Evolutionary conservation across 2,797 vertebrate genomes (phyloP).

Genomic region (Lophotriccus pileatus): DNA sequence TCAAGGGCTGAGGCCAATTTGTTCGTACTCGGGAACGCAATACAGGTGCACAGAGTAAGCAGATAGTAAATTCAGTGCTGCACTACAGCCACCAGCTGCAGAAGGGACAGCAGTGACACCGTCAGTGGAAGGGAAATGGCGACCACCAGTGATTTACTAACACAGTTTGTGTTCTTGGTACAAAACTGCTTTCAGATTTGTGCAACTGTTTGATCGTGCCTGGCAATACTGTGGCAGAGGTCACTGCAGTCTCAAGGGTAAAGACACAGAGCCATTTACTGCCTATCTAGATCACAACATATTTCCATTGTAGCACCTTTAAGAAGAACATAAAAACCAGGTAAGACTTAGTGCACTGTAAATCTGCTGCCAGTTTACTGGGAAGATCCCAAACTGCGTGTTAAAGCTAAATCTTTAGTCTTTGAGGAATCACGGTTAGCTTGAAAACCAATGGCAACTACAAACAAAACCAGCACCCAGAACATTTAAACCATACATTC

Average conservation of each 20-base stretch:
- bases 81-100: background rate
- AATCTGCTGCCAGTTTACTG: constrained; percentile 12
- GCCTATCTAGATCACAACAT: background rate
- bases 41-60: background rate
- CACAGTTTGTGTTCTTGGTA: background rate
- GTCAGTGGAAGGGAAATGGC: background rate
- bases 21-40: background rate
- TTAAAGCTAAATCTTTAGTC: background rate
- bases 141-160: background rate
- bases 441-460: background rate
- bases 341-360: background rate
- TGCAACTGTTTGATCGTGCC: background rate
- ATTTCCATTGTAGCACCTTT: background rate
- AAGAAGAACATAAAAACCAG: background rate
- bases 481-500: background rate
- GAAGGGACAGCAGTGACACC: background rate
- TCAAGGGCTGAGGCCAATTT: background rate
- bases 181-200: background rate
- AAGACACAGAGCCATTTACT: constrained; percentile 40
- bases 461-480: background rate
- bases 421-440: background rate
- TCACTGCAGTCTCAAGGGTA: constrained; percentile 8
- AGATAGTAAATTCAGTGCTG: background rate
- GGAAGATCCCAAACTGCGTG: background rate
- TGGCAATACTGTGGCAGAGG: background rate